Conservation (phyloP, 2,113 vertebrate species). For the Elephas maximus region DNA sequence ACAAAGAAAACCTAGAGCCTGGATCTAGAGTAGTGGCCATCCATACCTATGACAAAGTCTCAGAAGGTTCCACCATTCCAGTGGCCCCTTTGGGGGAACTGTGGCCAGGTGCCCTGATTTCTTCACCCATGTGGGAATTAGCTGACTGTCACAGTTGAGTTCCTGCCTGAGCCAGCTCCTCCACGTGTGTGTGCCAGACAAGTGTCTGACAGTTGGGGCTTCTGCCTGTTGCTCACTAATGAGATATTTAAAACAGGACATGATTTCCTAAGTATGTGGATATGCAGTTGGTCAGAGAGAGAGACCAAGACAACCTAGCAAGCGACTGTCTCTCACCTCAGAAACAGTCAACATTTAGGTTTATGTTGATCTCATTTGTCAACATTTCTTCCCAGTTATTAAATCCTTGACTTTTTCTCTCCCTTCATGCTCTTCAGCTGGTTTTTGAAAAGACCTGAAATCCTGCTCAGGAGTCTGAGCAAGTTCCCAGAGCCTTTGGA, state of each 20-base stretch:
- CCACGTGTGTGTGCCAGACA: constrained; percentile 68
- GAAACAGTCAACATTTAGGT: constrained; percentile 31
- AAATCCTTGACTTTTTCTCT: constrained; percentile 1
- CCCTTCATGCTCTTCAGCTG: neutral
- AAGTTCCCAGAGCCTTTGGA: neutral
- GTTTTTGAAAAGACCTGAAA: constrained; percentile 39
- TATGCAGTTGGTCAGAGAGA: neutral
- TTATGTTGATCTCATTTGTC: constrained; percentile 33
- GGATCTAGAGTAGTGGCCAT: neutral
- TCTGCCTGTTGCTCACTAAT: constrained; percentile 73
- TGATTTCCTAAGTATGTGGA: constrained; percentile 47
- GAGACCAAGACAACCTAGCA: neutral
- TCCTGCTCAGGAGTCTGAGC: neutral
- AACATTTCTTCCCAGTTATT: constrained; percentile 20
- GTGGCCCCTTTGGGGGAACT: neutral
- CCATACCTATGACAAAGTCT: neutral
- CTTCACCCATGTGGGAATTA: constrained; percentile 63
- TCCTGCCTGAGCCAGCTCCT: constrained; percentile 34
- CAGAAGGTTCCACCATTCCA: neutral
- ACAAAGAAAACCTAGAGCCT: neutral
- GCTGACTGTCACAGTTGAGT: constrained; percentile 66
- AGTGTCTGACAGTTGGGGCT: constrained; percentile 68
- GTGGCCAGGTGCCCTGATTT: constrained; percentile 61
- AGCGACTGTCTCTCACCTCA: neutral
- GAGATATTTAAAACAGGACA: constrained; percentile 72